phyloP scores from a whole-genome alignment of 2,113 vertebrate genomes.

The Neotragus pygmaeus region DNA sequence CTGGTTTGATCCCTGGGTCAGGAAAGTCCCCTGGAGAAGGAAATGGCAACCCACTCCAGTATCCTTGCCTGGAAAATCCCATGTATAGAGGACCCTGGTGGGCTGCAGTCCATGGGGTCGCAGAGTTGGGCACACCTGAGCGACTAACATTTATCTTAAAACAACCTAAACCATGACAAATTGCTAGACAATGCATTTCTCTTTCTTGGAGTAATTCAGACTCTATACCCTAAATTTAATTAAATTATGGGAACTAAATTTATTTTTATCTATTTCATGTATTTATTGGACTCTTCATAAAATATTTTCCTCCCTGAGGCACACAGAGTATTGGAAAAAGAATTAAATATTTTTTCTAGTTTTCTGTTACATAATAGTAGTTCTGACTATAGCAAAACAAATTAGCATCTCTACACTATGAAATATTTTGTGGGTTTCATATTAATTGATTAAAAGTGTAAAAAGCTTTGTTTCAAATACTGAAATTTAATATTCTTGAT shows the following conservation, averaged over 20 bases:
- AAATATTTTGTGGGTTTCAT: not conserved
- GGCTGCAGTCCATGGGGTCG: not conserved
- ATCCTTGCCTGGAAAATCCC: not conserved
- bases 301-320: not conserved
- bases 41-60: not conserved
- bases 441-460: not conserved
- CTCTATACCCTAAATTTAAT: not conserved
- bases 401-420: not conserved
- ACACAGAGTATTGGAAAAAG: not conserved
- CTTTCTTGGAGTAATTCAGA: not conserved
- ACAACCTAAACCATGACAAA: not conserved
- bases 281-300: not conserved
- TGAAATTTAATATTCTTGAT: not conserved
- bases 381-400: not conserved
- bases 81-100: not conserved
- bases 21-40: not conserved
- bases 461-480: not conserved
- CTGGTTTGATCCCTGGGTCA: not conserved
- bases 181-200: not conserved
- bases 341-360: not conserved
- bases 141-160: not conserved
- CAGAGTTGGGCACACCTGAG: not conserved
- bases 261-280: conserved; percentile 4
- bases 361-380: not conserved
- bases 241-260: not conserved